These are phyloP conservation scores for Microcebus ravelobensis DNA, from an alignment of 2,113 vertebrate genomes.

Conservation along the genomic window DNA sequence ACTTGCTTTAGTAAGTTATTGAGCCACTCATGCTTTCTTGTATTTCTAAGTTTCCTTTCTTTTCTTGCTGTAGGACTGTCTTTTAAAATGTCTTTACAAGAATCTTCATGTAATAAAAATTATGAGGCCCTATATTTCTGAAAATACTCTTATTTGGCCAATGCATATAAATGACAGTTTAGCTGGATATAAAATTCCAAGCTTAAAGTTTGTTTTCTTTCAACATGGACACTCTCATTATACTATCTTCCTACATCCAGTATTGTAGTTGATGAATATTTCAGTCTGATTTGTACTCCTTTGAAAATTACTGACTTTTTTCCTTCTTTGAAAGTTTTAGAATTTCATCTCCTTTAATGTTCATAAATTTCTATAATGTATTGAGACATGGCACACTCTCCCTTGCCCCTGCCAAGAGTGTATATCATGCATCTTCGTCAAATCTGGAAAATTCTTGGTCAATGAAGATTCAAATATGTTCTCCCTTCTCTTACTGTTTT, in stretches of 20 bases:
- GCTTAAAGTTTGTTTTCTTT: neutral
- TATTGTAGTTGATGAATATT: rapidly evolving
- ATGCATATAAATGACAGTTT: too few relatives aligned
- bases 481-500: neutral
- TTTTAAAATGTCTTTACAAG: neutral
- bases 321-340: neutral
- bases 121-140: neutral
- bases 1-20: neutral
- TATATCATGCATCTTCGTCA: neutral
- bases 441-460: neutral
- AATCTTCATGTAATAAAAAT: neutral
- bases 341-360: neutral
- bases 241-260: rapidly evolving
- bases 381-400: neutral
- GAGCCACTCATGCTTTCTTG: too few relatives aligned
- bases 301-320: neutral
- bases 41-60: neutral
- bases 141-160: neutral
- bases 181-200: neutral
- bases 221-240: rapidly evolving
- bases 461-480: neutral
- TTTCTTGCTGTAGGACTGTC: neutral
- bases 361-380: neutral
- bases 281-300: neutral
- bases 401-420: neutral